Base-by-base conservation (phyloP, 2,797 vertebrate genomes). In the Lemur catta region DNA sequence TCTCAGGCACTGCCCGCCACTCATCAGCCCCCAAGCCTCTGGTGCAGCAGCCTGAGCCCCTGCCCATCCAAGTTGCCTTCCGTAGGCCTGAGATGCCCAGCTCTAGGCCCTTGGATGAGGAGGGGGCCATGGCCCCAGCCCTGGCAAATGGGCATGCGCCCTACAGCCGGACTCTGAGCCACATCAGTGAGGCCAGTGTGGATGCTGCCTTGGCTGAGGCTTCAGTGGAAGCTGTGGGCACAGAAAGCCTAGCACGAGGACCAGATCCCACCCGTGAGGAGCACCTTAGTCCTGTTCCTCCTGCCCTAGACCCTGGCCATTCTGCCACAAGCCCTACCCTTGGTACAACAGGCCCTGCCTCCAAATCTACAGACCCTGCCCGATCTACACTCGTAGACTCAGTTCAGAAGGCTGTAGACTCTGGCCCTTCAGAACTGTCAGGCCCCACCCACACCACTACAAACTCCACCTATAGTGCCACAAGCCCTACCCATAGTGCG, bases 141-240 rank as follows among this genome's bases (percentile, higher is more conserved):
- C 94, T 99, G 95, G 98, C 98, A 90, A 99, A 99, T 0, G 99
- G 99, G 74, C 99, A 99, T 0, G 91, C 98, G 84, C 98, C 98
- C 94, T 99, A 99, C 96, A 99, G 98, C 1, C 99, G 99, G 94
- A 99, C 99, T 96, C 99, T 99, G 89, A 99, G 99, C 98, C 99
- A 99, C 97, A 99, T 99, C 92, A 99, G 99, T 0, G 99, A 99
- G 96, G 98, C 98, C 97, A 99, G 99, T 0, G 98, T 98, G 75
- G 99, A 99, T 0, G 99, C 98, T n/a, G 93, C 98, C 0, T 63
- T 99, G 94, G 97, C 98, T 33, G 97, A 98, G 94, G 90, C 94
- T 94, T 85, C 15, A 0, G 92, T 98, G 82, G 97, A 97, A 65
- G 93, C 13, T 0, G 80, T 86, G 57, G 80, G 50, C 91, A 1